A percentile compares a stretch with the other conserved stretches of the same genome.
Conservation (phyloP, 2,797 vertebrate genomes). For the Pitangus sulphuratus region DNA sequence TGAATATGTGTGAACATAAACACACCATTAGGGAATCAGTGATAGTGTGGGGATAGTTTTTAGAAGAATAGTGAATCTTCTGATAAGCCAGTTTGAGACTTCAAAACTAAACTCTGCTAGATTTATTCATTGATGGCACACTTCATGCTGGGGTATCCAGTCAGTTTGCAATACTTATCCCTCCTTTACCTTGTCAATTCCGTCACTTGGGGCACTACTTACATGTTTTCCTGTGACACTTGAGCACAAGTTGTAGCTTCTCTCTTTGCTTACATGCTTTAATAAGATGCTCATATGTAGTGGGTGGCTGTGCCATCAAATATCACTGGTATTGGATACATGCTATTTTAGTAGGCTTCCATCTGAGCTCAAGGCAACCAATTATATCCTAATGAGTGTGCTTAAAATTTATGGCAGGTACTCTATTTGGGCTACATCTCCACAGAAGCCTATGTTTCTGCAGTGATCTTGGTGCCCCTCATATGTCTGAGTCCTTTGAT, state of each 20-base stretch:
- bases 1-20: background rate
- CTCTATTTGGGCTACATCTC: background rate
- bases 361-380: background rate
- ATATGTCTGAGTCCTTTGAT: background rate
- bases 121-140: background rate
- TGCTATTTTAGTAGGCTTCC: background rate
- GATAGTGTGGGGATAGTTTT: background rate
- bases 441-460: background rate
- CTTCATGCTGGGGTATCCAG: background rate
- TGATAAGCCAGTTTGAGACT: background rate
- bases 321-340: background rate
- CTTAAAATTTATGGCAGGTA: background rate
- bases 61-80: background rate
- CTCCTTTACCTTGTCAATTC: background rate
- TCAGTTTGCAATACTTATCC: background rate
- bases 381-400: background rate
- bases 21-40: too few relatives aligned
- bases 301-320: accelerated
- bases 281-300: background rate
- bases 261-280: background rate
- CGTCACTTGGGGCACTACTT: background rate
- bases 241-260: background rate
- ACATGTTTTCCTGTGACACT: background rate
- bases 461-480: background rate
- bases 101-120: background rate